These are phyloP conservation scores for Chironomus riparius DNA, from an alignment of 2,888 invertebrate genomes.

Conservation along the genomic window DNA sequence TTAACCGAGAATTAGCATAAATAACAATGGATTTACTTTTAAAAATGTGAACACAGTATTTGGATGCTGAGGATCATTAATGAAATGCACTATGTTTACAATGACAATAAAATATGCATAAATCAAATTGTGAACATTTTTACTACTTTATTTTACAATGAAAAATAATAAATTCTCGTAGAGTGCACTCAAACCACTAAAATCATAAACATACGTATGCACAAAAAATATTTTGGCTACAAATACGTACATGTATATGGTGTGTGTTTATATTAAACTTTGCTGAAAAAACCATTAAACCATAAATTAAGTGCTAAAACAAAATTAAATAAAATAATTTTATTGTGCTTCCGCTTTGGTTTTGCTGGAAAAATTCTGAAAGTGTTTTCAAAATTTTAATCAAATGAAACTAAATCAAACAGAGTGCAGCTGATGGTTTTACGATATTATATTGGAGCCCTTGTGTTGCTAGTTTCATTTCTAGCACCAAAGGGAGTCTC, in stretches of 20 bases:
- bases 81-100: not conserved
- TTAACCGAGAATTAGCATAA: too few relatives aligned
- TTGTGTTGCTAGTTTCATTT: conserved; percentile 15
- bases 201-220: conserved; percentile 23
- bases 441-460: conserved; percentile 19
- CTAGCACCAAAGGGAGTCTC: conserved; percentile 23
- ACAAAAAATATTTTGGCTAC: not conserved
- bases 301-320: conserved; percentile 26
- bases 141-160: conserved; percentile 5
- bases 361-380: not conserved
- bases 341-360: not conserved
- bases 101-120: conserved; percentile 24
- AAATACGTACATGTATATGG: not conserved
- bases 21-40: too few relatives aligned
- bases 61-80: not conserved
- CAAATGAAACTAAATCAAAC: conserved; percentile 24
- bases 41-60: too few relatives aligned
- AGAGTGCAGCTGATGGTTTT: conserved; percentile 24
- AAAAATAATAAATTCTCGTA: conserved; percentile 13
- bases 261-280: not conserved
- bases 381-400: conserved; percentile 16
- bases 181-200: conserved; percentile 15
- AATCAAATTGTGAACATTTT: conserved; percentile 20
- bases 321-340: conserved; percentile 24
- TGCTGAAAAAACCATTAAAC: conserved; percentile 4